phyloP scores from a whole-genome alignment of 2,113 vertebrate species.

The Daphoenositta chrysoptera region DNA sequence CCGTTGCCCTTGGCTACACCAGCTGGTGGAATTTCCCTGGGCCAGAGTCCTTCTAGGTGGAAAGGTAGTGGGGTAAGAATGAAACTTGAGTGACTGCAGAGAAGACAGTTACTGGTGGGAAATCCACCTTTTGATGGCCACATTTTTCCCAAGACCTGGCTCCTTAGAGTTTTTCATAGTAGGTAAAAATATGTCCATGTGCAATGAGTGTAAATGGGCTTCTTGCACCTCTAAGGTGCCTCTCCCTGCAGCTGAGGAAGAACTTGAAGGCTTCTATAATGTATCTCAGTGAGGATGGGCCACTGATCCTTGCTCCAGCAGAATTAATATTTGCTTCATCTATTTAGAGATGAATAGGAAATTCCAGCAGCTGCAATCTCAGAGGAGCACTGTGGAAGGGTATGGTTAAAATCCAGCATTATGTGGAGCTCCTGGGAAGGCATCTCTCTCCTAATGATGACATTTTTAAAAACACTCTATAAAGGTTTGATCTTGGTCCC shows the following conservation, averaged over 20 bases:
- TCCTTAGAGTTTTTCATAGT: background rate
- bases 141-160: background rate
- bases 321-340: constrained; percentile 22
- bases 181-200: background rate
- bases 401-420: constrained; percentile 24
- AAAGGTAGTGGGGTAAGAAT: background rate
- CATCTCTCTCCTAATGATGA: constrained; percentile 30
- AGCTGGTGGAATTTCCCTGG: background rate
- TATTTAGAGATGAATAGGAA: background rate
- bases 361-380: constrained; percentile 36
- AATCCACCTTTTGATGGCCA: background rate
- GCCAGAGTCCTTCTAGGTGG: background rate
- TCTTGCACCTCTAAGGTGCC: background rate
- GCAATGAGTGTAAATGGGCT: background rate
- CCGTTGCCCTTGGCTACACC: background rate
- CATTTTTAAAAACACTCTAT: constrained; percentile 29
- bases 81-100: background rate
- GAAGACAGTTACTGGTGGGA: background rate
- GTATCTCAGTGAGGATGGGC: background rate
- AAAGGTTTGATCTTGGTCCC: constrained; percentile 34
- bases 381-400: background rate
- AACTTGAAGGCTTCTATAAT: background rate
- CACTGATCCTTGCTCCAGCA: background rate
- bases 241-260: background rate
- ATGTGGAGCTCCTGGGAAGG: background rate